These are phyloP conservation scores for Diphyllodes magnificus DNA, from an alignment of 2,113 vertebrate species.

Conservation along the genomic window DNA sequence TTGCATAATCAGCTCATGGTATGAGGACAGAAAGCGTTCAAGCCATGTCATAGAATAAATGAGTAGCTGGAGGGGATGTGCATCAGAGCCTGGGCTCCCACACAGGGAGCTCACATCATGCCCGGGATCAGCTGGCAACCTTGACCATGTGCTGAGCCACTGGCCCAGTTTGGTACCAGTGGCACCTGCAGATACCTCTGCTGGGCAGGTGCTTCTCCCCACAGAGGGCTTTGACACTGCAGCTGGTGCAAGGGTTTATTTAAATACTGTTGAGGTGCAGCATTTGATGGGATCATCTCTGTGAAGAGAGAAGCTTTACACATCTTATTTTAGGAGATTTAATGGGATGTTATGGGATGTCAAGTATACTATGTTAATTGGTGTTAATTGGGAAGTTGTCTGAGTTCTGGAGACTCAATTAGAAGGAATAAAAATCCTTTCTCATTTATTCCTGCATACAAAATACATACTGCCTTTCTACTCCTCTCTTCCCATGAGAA, in stretches of 20 bases:
- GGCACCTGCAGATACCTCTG: neutral
- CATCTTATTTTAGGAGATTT: constrained; percentile 52
- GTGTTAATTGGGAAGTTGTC: constrained; percentile 68
- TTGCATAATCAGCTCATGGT: neutral
- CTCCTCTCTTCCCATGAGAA: neutral
- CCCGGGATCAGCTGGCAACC: neutral
- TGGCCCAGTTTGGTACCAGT: neutral
- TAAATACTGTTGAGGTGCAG: neutral
- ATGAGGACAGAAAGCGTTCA: neutral
- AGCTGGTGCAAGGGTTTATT: neutral
- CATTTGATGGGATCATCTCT: neutral
- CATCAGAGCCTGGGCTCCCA: neutral
- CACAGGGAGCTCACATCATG: neutral
- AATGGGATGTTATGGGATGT: constrained; percentile 68
- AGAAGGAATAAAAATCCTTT: constrained; percentile 66
- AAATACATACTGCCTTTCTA: neutral
- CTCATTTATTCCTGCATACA: constrained; percentile 56
- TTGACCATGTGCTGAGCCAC: neutral
- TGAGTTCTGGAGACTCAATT: constrained; percentile 64
- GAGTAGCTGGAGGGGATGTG: neutral
- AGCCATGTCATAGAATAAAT: neutral
- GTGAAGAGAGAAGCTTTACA: constrained; percentile 7
- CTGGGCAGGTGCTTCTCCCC: neutral
- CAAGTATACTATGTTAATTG: constrained; percentile 44
- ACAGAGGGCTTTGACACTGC: neutral